Conservation (phyloP, 2,113 vertebrate species). For the Gasterosteus aculeatus region DNA sequence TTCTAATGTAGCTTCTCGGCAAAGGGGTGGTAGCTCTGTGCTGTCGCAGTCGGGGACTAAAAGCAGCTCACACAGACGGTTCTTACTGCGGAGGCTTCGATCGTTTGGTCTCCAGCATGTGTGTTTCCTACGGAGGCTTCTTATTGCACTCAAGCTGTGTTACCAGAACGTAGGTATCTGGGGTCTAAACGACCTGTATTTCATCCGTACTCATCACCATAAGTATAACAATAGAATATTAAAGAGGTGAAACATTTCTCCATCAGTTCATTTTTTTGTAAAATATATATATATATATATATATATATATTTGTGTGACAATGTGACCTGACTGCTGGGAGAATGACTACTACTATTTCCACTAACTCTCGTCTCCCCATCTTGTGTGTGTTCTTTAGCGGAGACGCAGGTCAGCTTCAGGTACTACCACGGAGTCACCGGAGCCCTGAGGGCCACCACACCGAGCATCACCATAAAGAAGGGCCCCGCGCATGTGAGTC, state of each 20-base stretch:
- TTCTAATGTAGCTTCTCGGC: neutral
- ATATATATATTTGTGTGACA: no score
- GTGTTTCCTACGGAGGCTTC: neutral
- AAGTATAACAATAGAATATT: no score
- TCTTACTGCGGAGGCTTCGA: neutral
- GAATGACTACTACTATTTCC: neutral
- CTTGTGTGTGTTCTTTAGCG: slow-evolving; percentile 77
- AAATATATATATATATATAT: neutral
- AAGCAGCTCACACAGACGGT: neutral
- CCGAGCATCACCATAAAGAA: slow-evolving; percentile 93
- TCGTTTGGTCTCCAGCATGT: neutral
- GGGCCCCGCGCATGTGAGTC: slow-evolving; percentile 85
- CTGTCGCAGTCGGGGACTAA: neutral
- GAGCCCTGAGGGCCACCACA: slow-evolving; percentile 92
- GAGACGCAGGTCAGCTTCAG: slow-evolving; percentile 99
- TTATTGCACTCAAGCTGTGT: no score
- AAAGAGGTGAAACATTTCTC: neutral
- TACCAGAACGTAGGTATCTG: no score
- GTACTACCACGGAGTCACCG: slow-evolving; percentile 95
- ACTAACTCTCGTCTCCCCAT: neutral
- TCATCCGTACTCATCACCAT: no score
- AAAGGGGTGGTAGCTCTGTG: neutral
- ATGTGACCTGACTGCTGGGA: neutral
- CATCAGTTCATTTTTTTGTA: neutral
- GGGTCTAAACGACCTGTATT: no score